Base-by-base conservation (phyloP, 2,888 invertebrate species). In the Heteropelma amictum region DNA sequence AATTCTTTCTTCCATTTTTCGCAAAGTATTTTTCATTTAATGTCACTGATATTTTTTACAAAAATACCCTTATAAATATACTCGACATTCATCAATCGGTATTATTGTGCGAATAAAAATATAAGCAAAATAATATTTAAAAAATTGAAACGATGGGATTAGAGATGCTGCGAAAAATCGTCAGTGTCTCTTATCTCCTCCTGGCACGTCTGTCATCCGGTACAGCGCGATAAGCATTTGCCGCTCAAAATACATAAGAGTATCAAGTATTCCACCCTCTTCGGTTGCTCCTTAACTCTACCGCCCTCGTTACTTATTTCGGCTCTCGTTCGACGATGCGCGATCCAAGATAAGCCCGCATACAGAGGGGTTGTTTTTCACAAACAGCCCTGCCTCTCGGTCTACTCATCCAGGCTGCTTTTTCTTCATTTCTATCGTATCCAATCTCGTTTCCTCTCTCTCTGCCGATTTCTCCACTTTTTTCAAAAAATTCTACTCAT, bases 241-340 rank as follows among this genome's bases (percentile, higher is more conserved):
- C 85, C 87, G 85, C 87, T 87, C 86, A 87, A 87, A 87, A 87
- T 86, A 86, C 87, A 86, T 83, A 84, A 49, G 49, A 63, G 61
- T 21, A 23, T 61, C 21, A 49, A 49, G 35, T 38, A 35, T 47
- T 58, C 17, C 21, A 42, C 51, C 49, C 78, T 56, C 53, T 63
- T 67, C 45, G 67, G 74, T 58, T 42, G 58, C 23, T 17, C 40
- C 58, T 58, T 58, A 23, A 40, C 58, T 42, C 21, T 14, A 63
- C 49, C n/a, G n/a, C n/a, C 61, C 61, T 49, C 30, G 61, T 49
- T 26, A 47, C 19, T 26, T n/a, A n/a, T n/a, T 19, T 56, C 17
- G 65, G 58, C 65, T 68, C 54, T 51, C 40, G 72, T 61, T 56
- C 42, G 54, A 60, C 58, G 63, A 40, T 53, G 42, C 54, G 78